Percentiles rank a stretch among this genome's conserved stretches.
phyloP scores from a whole-genome alignment of 2,113 vertebrate genomes.

The Diglossa brunneiventris region DNA sequence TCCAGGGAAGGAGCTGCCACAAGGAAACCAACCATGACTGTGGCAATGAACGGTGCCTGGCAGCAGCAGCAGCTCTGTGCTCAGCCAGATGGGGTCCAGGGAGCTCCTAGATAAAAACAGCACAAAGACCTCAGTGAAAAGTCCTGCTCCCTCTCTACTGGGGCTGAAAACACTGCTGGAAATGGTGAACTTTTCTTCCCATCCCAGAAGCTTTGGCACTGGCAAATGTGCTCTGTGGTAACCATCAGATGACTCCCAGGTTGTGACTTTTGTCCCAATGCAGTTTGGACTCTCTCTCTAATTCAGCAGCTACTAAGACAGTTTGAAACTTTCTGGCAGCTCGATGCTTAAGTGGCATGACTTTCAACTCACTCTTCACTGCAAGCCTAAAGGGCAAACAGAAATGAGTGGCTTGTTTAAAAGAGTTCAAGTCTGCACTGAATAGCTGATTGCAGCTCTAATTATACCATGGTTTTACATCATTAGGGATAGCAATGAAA shows the following conservation, averaged over 20 bases:
- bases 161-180: constrained; percentile 15
- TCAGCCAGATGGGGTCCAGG: fast-evolving
- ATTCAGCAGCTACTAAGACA: constrained; percentile 28
- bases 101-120: neutral
- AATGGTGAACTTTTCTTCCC: neutral
- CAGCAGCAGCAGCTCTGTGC: neutral
- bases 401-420: constrained; percentile 30
- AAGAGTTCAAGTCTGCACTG: constrained; percentile 10
- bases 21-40: neutral
- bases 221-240: constrained; percentile 8
- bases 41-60: fast-evolving
- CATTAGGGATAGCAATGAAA: constrained; percentile 36
- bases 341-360: neutral
- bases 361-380: constrained; percentile 48
- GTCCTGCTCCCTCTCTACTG: neutral
- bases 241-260: constrained; percentile 24
- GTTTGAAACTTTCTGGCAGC: constrained; percentile 25
- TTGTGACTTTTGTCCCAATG: constrained; percentile 21
- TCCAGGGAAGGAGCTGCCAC: neutral
- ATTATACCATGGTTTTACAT: constrained; percentile 50
- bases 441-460: constrained; percentile 45
- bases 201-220: constrained; percentile 39
- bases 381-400: constrained; percentile 54
- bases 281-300: neutral
- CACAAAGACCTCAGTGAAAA: constrained; percentile 25